Conservation (phyloP, 2,113 vertebrate species). For the Varanus salvator region DNA sequence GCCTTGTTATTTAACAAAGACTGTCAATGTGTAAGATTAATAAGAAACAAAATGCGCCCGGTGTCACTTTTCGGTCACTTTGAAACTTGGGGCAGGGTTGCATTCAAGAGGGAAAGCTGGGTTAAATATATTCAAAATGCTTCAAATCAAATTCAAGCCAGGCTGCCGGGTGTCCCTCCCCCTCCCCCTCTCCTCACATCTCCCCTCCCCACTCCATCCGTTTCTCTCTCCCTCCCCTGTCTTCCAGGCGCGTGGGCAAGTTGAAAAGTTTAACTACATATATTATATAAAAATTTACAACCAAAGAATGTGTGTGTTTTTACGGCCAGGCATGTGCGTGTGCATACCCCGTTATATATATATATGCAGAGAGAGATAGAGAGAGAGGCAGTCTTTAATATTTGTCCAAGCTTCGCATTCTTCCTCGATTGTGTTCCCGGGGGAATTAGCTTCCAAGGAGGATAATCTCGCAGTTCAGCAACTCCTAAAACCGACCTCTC, state of each 20-base stretch:
- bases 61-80: conserved; percentile 98
- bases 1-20: conserved; percentile 99
- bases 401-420: conserved; percentile 52
- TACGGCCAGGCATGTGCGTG: not conserved
- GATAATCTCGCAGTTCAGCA: conserved; percentile 36
- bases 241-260: conserved; percentile 55
- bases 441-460: conserved; percentile 65
- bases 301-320: not conserved
- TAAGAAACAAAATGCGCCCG: conserved; percentile 98
- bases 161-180: conserved; percentile 63
- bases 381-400: not conserved
- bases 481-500: conserved; percentile 66
- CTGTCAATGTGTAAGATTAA: conserved; percentile 99
- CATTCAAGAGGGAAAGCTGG: conserved; percentile 80
- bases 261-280: conserved; percentile 69
- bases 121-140: conserved; percentile 84
- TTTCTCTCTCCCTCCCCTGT: conserved; percentile 40
- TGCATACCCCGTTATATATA: too few species aligned
- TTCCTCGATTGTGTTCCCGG: conserved; percentile 57
- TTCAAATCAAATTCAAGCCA: conserved; percentile 80
- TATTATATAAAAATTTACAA: not conserved
- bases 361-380: too few species aligned
- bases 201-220: conserved; percentile 6
- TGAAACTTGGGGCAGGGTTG: conserved; percentile 87
- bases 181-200: conserved; percentile 35